Evolutionary conservation across 2,888 invertebrate species (phyloP), one percentile per base, ranked within the genome.

Genomic region (Himalopsyche japonica): DNA sequence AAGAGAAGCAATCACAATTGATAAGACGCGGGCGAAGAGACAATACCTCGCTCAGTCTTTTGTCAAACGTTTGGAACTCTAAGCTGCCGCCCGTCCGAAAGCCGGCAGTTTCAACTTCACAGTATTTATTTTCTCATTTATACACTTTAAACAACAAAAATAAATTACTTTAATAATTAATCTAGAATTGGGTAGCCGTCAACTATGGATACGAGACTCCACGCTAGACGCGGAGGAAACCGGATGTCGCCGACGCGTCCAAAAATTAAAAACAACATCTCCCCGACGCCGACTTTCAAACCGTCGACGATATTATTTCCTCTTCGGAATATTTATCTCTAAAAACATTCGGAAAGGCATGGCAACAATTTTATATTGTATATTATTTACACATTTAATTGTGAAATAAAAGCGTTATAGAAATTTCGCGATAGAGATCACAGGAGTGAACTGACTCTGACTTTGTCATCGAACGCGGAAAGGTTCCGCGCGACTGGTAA

Each of bases 301-400:
- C 70, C 81, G 80, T 80, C 47, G 76, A 47, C 48, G 47, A 49
- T 77, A 83, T 80, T 83, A 49, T 48, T 80, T 77, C 57, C 80
- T 57, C 49, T 76, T 43, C n/a, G 82, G 79, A 70, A 82, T 64
- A 76, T 80, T 80, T 76, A 76, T 77, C 80, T 80, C 76, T 81
- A 82, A 83, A 83, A 86, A 86, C 79, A 70, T 78, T 84, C 80
- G 57, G 76, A 86, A 86, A 86, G 84, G 86, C 86, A 86, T 86
- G 86, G 86, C 86, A 86, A 86, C 86, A 86, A 83, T 83, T 82
- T 83, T 76, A 76, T 84, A 84, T 76, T 82, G 77, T 78, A 79
- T 34, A 85, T 83, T 86, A 86, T 86, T 86, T 86, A 85, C 84
- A 86, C 82, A 80, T 83, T 57, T 78, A 79, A 82, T 37, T 83